Conservation (phyloP, 2,888 invertebrate genomes). For the Trissolcus brochymenae region DNA sequence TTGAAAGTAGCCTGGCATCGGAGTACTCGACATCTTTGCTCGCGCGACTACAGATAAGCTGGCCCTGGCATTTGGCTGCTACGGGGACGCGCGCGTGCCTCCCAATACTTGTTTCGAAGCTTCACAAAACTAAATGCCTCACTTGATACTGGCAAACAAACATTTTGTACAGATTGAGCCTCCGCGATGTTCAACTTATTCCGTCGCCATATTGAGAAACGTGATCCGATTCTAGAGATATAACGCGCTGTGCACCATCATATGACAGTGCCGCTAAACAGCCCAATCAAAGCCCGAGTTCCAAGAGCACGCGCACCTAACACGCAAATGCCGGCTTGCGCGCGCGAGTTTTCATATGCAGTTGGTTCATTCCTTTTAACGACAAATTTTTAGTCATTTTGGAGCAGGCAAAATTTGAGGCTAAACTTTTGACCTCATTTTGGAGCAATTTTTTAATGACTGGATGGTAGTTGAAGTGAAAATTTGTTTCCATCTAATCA, state of each 20-base stretch:
- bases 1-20: constrained; percentile 57
- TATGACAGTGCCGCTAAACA: constrained; percentile 67
- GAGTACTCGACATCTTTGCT: constrained; percentile 70
- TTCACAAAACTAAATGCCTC: no score
- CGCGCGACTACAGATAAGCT: neutral
- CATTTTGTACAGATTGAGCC: constrained; percentile 24
- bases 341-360: constrained; percentile 5
- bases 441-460: no score
- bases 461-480: no score
- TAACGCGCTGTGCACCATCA: constrained; percentile 68
- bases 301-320: constrained; percentile 4
- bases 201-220: constrained; percentile 73
- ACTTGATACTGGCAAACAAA: neutral
- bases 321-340: constrained; percentile 6
- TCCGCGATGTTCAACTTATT: constrained; percentile 73
- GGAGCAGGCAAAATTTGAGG: no score
- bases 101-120: no score
- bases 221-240: constrained; percentile 70
- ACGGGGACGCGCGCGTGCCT: neutral
- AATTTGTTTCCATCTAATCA: no score
- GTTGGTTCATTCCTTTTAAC: neutral
- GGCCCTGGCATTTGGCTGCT: no score
- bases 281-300: constrained; percentile 60
- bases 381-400: no score
- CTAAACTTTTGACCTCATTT: no score